phyloP scores from a whole-genome alignment of 2,113 vertebrate species.

The Gila orcuttii region DNA sequence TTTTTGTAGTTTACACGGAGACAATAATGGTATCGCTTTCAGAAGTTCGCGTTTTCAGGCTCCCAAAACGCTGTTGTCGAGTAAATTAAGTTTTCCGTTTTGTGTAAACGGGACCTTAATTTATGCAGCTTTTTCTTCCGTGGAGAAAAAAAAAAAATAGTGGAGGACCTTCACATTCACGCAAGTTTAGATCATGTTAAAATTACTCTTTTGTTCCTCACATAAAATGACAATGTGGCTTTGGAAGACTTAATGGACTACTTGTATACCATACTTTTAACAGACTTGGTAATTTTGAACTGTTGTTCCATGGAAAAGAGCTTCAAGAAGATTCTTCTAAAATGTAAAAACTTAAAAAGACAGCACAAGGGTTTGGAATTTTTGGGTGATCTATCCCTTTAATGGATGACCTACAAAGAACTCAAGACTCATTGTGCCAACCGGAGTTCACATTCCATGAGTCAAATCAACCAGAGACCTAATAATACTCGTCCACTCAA shows the following conservation, averaged over 20 bases:
- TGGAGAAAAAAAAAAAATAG: neutral
- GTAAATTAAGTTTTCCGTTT: too few species aligned
- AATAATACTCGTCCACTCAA: neutral
- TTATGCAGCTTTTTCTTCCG: neutral
- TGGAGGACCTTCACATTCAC: too few species aligned
- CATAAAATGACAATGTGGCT: neutral
- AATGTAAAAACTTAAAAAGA: neutral
- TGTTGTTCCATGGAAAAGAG: neutral
- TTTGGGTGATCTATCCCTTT: neutral
- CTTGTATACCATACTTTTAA: neutral
- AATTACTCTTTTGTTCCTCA: neutral
- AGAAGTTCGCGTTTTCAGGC: too few species aligned
- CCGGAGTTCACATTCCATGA: constrained; percentile 35
- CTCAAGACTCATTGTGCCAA: neutral
- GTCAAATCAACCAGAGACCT: constrained; percentile 36
- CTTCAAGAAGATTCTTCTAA: neutral
- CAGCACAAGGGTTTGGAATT: neutral
- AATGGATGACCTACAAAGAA: neutral
- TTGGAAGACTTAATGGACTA: neutral
- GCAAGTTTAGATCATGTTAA: neutral
- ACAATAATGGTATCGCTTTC: too few species aligned
- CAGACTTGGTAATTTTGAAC: neutral
- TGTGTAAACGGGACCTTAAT: too few species aligned
- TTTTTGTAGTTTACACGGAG: too few species aligned
- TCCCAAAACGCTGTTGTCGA: too few species aligned